phyloP scores from a whole-genome alignment of 2,888 invertebrate species.

The Phyllotreta cruciferae region DNA sequence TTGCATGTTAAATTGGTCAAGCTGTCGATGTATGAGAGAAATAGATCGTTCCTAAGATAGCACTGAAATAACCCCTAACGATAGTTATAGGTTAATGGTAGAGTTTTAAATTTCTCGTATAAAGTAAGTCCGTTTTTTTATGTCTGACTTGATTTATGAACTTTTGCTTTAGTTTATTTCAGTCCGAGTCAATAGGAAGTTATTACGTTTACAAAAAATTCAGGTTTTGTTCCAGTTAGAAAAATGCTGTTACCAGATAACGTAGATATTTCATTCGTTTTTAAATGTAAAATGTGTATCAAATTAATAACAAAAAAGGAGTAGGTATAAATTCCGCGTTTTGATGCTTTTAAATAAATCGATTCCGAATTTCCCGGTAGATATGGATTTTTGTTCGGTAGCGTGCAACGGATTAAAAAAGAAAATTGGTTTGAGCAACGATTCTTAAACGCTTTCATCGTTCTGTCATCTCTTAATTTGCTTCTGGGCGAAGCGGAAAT shows the following conservation, averaged over 20 bases:
- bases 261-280: no score
- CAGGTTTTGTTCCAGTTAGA: no score
- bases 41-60: slow-evolving; percentile 2
- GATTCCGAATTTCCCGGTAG: background rate
- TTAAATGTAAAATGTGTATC: no score
- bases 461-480: slow-evolving; percentile 29
- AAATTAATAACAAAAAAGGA: no score
- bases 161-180: background rate
- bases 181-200: background rate
- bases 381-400: background rate
- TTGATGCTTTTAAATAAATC: no score
- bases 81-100: slow-evolving; percentile 13
- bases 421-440: slow-evolving; percentile 9
- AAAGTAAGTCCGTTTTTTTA: slow-evolving; percentile 16
- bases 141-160: slow-evolving; percentile 19
- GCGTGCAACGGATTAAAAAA: slow-evolving; percentile 19
- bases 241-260: no score
- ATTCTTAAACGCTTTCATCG: slow-evolving; percentile 27
- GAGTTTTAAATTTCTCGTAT: slow-evolving; percentile 16
- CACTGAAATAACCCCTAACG: slow-evolving; percentile 20
- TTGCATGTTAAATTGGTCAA: slow-evolving; percentile 42
- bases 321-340: no score
- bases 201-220: background rate
- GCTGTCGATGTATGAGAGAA: slow-evolving; percentile 29
- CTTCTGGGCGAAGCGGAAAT: slow-evolving; percentile 27